These are phyloP conservation scores for Sebastes minor DNA, from an alignment of 2,797 vertebrate genomes.

Conservation along the genomic window DNA sequence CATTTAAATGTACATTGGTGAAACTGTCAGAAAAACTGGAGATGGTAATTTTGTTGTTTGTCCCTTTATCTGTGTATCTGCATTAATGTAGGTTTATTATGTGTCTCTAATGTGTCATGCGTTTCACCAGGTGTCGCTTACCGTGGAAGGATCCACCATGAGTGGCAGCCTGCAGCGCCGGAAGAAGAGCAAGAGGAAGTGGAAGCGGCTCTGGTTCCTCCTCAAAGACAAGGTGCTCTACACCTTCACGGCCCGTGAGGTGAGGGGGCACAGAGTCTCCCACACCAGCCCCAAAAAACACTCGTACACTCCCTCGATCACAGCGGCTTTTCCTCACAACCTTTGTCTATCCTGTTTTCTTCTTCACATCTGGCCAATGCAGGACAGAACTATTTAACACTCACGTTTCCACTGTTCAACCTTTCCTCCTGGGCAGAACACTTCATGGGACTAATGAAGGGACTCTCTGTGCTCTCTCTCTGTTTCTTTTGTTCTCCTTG, in stretches of 20 bases:
- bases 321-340: not conserved
- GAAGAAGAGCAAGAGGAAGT: constrained; percentile 94
- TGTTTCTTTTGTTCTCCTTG: constrained; percentile 28
- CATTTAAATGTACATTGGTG: no score
- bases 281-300: constrained; percentile 76
- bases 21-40: not conserved
- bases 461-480: constrained; percentile 75
- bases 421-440: constrained; percentile 25
- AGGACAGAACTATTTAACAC: constrained; percentile 1
- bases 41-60: not conserved
- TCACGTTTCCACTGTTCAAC: constrained; percentile 1
- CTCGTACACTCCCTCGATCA: constrained; percentile 18
- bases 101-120: not conserved
- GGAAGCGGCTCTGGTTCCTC: constrained; percentile 98
- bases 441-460: constrained; percentile 38
- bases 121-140: constrained; percentile 86
- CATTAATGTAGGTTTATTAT: not conserved
- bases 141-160: constrained; percentile 89
- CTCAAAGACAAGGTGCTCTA: constrained; percentile 99
- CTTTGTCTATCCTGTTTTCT: constrained; percentile 7
- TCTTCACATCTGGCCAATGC: not conserved
- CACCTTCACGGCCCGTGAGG: constrained; percentile 93
- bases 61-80: not conserved
- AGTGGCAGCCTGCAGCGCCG: constrained; percentile 92
- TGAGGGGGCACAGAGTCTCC: constrained; percentile 87